These are phyloP conservation scores for Zoanthus solanderi DNA, from an alignment of 92 coral and sea anemone genomes.

Conservation along the genomic window DNA sequence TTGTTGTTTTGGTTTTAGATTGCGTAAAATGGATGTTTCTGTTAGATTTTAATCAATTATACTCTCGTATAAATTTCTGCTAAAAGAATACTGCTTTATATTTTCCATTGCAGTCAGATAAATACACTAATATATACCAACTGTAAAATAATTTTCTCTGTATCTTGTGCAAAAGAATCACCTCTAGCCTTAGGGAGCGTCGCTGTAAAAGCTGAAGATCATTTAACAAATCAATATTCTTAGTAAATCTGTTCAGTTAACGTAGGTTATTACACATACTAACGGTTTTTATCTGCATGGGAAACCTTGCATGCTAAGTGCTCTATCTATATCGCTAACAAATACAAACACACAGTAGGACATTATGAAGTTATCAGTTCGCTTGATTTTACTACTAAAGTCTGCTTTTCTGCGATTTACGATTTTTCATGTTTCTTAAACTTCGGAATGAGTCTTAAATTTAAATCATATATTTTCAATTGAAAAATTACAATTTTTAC, in stretches of 20 bases:
- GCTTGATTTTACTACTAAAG: neutral
- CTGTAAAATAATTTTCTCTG: constrained; percentile 1
- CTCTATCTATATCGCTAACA: neutral
- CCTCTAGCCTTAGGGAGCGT: neutral
- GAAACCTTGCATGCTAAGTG: constrained; percentile 21
- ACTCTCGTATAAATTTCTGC: neutral
- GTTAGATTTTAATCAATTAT: neutral
- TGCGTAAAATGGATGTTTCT: neutral
- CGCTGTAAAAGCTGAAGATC: neutral
- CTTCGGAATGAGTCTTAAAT: neutral
- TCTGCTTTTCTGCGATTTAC: neutral
- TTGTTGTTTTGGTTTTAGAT: neutral
- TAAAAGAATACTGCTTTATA: neutral
- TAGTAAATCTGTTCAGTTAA: constrained; percentile 14
- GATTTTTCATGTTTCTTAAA: neutral
- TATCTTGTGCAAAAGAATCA: neutral
- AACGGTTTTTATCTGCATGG: constrained; percentile 14
- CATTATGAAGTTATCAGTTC: neutral
- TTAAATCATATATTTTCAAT: too few relatives aligned
- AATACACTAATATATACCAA: neutral
- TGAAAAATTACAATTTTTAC: too few relatives aligned
- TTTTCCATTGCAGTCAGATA: neutral
- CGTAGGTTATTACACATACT: neutral
- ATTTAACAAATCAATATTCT: constrained; percentile 15
- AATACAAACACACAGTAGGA: constrained; percentile 12